Conservation (phyloP, 2,888 invertebrate genomes). For the Nomada goodeniana region DNA sequence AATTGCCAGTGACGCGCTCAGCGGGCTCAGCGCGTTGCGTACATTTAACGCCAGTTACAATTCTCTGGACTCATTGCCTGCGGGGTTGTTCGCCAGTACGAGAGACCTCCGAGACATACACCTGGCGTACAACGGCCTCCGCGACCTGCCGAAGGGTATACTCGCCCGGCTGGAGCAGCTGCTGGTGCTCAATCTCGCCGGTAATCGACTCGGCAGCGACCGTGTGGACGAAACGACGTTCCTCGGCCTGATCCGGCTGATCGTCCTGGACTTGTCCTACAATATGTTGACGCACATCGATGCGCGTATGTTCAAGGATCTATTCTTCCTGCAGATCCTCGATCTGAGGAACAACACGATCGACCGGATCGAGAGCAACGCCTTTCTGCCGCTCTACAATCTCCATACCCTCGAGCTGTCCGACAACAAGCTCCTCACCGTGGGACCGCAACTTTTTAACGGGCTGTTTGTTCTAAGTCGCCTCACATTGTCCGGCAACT, state of each 20-base stretch:
- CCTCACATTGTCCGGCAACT: slow-evolving; percentile 93
- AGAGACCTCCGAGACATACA: slow-evolving; percentile 93
- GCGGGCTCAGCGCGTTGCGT: slow-evolving; percentile 91
- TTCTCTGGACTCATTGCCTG: slow-evolving; percentile 91
- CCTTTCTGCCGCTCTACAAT: slow-evolving; percentile 94
- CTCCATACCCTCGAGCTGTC: slow-evolving; percentile 95
- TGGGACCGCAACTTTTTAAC: slow-evolving; percentile 93
- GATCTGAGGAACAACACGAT: slow-evolving; percentile 95
- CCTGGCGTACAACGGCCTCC: slow-evolving; percentile 93
- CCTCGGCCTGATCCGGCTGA: slow-evolving; percentile 92
- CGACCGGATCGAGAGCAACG: slow-evolving; percentile 94
- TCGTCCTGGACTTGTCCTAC: slow-evolving; percentile 93
- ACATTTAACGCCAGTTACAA: slow-evolving; percentile 95
- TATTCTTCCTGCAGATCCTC: slow-evolving; percentile 93
- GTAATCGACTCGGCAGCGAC: slow-evolving; percentile 93
- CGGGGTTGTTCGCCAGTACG: slow-evolving; percentile 92
- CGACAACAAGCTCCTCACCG: slow-evolving; percentile 92
- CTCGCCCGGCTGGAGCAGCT: slow-evolving; percentile 94
- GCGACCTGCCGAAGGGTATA: slow-evolving; percentile 92
- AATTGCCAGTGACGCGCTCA: slow-evolving; percentile 91
- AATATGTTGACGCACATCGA: slow-evolving; percentile 94
- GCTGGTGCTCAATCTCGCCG: slow-evolving; percentile 92
- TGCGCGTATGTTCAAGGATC: slow-evolving; percentile 93
- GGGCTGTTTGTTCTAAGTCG: slow-evolving; percentile 93
- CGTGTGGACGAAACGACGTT: slow-evolving; percentile 94